Evolutionary conservation across 2,113 vertebrate genomes (phyloP).

Genomic region (Colinus virginianus): DNA sequence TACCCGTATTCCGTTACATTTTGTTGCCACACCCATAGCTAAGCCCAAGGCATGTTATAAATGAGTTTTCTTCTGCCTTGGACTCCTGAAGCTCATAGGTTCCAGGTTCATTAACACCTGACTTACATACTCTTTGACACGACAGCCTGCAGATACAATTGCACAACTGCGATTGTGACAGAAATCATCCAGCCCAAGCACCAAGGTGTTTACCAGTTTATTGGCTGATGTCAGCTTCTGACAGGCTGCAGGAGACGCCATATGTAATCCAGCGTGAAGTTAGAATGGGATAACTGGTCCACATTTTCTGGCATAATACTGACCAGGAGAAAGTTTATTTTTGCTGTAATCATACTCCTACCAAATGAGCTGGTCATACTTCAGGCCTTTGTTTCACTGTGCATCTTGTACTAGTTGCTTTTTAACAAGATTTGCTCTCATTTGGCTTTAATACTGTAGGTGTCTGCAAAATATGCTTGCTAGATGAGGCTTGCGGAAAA

Average conservation of each 20-base stretch:
- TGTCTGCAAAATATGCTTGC: neutral
- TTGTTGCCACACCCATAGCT: neutral
- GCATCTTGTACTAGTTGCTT: neutral
- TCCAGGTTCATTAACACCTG: neutral
- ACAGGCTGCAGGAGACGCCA: neutral
- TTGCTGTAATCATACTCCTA: neutral
- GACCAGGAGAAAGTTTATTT: neutral
- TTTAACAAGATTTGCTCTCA: neutral
- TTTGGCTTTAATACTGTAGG: neutral
- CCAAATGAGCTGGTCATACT: neutral
- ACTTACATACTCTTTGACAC: too few relatives aligned
- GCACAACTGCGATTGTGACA: too few relatives aligned
- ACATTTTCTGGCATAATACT: neutral
- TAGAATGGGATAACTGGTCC: neutral
- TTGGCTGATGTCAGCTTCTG: neutral
- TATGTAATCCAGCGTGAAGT: neutral
- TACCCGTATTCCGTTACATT: too few relatives aligned
- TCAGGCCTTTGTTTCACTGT: neutral
- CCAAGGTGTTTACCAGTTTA: neutral
- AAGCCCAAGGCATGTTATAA: neutral
- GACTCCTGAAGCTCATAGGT: neutral
- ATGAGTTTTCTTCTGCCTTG: neutral
- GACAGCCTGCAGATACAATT: neutral
- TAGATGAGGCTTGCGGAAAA: neutral
- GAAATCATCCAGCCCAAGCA: neutral